Base-by-base conservation (phyloP, 2,113 vertebrate species). In the Elephas maximus region DNA sequence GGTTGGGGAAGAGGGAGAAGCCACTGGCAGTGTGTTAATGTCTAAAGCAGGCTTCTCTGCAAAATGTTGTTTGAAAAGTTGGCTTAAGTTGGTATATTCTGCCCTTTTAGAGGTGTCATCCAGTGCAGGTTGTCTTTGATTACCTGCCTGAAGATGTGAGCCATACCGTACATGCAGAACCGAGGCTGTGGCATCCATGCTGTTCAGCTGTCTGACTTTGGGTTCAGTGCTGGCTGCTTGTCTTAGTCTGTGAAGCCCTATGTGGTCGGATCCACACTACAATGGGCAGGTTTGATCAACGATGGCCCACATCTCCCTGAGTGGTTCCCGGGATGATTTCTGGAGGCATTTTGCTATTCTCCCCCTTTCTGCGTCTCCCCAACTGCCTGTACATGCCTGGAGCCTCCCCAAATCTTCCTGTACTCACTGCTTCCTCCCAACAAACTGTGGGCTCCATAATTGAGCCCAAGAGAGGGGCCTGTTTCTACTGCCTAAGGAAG, bases 381-480 rank as follows among this genome's bases (percentile, higher is more conserved):
- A 62, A 60, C 41, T 76, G 89, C 63, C 79, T 91, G 20, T 37
- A 10, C 23, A 28, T 95, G 96, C 96, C 96, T 91, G 88, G 78
- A 95, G 91, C 90, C 41, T 90, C 73, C 67, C 57, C 10, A 21
- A 96, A 26, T 97, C 94, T 91, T 96, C 63, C 78, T 84, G 73
- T 53, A 88, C 77, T 85, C 24, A 88, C 60, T 23, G 60, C 67
- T 85, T 94, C 80, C 53, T 90, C 93, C 65, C 57, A 53, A 53
- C 65, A 87, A 53, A 84, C 77, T 83, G 33, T n/a, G 62, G 78
- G 79, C 37, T 96, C 76, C 30, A 9, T 94, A 98, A 96, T 77
- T 97, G 95, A 89, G 86, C 92, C 78, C 81, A 82, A 63, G 93
- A 93, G 90, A 97, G 62, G n/a, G 18, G 8, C 17, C 63, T 65